Conservation (phyloP, 2,797 vertebrate species). For the Arvicola amphibius region DNA sequence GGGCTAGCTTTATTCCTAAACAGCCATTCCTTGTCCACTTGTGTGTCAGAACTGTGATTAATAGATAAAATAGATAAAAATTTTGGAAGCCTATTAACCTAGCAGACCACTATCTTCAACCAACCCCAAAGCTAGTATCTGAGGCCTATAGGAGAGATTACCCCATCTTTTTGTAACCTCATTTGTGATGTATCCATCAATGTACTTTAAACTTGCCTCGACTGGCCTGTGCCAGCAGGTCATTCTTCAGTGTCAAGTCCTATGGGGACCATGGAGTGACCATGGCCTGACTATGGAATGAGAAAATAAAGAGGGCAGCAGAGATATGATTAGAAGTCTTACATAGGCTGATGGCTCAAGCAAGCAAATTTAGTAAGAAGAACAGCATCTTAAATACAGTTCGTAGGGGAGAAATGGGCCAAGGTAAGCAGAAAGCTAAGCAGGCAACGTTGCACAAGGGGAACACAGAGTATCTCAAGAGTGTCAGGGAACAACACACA, state of each 20-base stretch:
- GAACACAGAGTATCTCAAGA: neutral
- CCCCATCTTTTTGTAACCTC: neutral
- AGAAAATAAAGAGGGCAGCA: no score
- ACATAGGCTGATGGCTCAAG: neutral
- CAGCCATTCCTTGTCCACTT: neutral
- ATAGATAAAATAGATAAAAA: neutral
- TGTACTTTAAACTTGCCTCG: neutral
- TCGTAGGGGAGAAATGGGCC: neutral
- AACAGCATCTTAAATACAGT: no score
- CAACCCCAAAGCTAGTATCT: neutral
- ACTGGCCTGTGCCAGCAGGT: neutral
- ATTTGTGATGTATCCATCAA: neutral
- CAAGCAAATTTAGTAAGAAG: neutral
- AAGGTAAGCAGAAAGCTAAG: neutral
- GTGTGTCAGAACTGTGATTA: neutral
- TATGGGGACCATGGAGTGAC: neutral
- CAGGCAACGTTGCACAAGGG: neutral
- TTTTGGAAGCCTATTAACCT: neutral
- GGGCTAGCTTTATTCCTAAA: neutral
- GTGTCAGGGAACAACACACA: no score
- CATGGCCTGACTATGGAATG: neutral
- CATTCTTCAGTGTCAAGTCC: neutral
- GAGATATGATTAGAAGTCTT: neutral
- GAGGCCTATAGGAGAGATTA: neutral
- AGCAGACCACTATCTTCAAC: neutral